Evolutionary conservation across 2,888 invertebrate genomes (phyloP).

Genomic region (Clunio marinus): DNA sequence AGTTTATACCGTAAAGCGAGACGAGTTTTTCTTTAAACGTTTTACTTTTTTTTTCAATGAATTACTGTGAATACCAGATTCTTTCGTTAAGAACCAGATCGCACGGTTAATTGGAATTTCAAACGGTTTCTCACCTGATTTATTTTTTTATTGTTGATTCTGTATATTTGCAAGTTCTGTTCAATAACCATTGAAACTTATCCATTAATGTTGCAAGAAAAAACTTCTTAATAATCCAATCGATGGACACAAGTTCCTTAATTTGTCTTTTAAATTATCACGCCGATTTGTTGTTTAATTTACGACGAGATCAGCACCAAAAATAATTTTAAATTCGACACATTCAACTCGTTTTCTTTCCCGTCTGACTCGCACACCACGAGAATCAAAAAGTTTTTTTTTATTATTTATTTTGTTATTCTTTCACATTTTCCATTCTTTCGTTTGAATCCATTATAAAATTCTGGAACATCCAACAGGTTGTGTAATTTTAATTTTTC

Average conservation of each 20-base stretch:
- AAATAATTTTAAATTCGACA: no score
- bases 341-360: neutral
- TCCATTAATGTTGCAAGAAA: no score
- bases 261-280: neutral
- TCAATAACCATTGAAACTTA: neutral
- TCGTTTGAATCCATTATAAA: neutral
- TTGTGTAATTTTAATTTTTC: neutral
- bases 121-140: constrained; percentile 14
- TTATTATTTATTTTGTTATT: constrained; percentile 13
- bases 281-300: no score
- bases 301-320: no score
- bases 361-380: neutral
- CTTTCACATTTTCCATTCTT: constrained; percentile 11
- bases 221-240: neutral
- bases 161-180: neutral
- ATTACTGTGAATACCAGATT: neutral
- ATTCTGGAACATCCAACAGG: constrained; percentile 1
- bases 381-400: neutral
- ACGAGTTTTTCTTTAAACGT: neutral
- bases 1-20: constrained; percentile 21
- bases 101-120: neutral
- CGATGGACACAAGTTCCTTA: neutral
- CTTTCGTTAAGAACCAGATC: neutral
- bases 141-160: neutral
- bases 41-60: neutral